A percentile compares a stretch with the other conserved stretches of the same genome.
Conservation (phyloP, 2,113 vertebrate genomes). For the Serinus canaria region DNA sequence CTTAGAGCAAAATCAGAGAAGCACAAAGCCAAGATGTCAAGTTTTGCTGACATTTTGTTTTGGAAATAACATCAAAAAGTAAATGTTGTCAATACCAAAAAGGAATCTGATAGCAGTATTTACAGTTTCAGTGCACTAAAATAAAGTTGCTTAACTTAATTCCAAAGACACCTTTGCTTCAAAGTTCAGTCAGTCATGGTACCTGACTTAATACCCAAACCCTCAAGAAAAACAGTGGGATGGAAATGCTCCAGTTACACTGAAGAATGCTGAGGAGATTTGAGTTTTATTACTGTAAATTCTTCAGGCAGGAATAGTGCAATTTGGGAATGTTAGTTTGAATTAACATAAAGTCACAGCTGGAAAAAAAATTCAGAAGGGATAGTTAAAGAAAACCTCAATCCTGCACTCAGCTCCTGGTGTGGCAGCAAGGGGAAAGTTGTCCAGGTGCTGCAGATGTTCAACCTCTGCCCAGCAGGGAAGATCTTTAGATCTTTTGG, state of each 20-base stretch:
- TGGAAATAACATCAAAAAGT: background rate
- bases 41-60: slow-evolving; percentile 4
- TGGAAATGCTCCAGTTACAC: background rate
- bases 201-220: background rate
- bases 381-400: background rate
- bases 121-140: background rate
- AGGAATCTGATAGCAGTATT: background rate
- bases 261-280: background rate
- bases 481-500: background rate
- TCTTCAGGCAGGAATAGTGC: background rate
- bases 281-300: background rate
- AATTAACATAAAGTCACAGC: background rate
- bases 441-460: fast-evolving
- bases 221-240: background rate
- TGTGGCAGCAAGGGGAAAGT: background rate
- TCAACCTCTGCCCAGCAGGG: background rate
- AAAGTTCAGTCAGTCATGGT: background rate
- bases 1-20: background rate
- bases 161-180: background rate
- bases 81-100: background rate
- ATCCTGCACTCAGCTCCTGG: background rate
- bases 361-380: background rate
- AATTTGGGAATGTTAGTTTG: background rate
- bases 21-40: background rate
- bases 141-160: background rate